Conservation (phyloP, 1,140 invertebrate genomes). For the Atta cephalotes region DNA sequence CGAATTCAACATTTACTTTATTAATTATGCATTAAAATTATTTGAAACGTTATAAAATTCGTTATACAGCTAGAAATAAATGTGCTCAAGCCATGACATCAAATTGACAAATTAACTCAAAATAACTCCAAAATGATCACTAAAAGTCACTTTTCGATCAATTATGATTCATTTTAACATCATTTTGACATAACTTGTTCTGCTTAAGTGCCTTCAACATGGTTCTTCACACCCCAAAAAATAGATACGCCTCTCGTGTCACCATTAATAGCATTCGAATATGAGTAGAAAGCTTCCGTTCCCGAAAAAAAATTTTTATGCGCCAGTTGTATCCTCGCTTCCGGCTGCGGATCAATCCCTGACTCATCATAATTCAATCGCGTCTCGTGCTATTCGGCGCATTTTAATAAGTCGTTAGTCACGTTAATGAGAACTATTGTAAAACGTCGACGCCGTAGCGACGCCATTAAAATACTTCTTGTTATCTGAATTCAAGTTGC, state of each 20-base stretch:
- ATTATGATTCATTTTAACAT: too few species aligned
- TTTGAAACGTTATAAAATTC: slow-evolving; percentile 13
- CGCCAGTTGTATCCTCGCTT: slow-evolving; percentile 27
- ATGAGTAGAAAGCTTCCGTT: slow-evolving; percentile 29
- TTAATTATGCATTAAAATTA: neutral
- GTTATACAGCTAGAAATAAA: neutral
- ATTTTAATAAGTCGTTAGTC: slow-evolving; percentile 30
- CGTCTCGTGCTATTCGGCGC: slow-evolving; percentile 15
- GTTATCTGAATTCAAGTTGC: slow-evolving; percentile 13
- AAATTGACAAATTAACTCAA: too few species aligned
- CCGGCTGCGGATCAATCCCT: slow-evolving; percentile 8
- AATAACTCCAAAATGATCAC: too few species aligned
- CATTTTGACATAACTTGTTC: too few species aligned
- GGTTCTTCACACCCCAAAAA: slow-evolving; percentile 20
- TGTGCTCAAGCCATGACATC: too few species aligned
- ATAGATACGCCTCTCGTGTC: neutral
- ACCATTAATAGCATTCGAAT: neutral
- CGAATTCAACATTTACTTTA: neutral
- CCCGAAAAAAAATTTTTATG: slow-evolving; percentile 53
- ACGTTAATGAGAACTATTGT: slow-evolving; percentile 52
- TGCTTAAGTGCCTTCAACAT: too few species aligned
- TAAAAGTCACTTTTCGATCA: too few species aligned
- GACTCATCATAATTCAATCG: slow-evolving; percentile 46
- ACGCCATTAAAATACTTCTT: slow-evolving; percentile 39
- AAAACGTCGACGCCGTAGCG: slow-evolving; percentile 5